Percentiles rank a stretch among this genome's conserved stretches.
Evolutionary conservation across 1,140 invertebrate genomes (phyloP).

Genomic region (Lepidurus apus): DNA sequence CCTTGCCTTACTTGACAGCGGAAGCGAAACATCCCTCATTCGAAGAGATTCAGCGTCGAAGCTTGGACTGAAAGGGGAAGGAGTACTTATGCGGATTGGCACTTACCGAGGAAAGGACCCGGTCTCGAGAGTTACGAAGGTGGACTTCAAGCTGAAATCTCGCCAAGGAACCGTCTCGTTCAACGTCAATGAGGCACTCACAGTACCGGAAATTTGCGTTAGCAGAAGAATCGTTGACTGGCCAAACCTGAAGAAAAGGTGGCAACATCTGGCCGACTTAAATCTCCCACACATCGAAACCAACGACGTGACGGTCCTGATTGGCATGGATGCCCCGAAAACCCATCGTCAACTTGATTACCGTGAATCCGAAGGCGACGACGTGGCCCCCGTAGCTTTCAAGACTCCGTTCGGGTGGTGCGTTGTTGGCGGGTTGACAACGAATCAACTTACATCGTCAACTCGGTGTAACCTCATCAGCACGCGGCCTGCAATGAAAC

Average conservation of each 20-base stretch:
- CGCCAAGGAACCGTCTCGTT: not conserved
- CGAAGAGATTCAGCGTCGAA: not conserved
- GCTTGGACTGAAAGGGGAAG: constrained; percentile 8
- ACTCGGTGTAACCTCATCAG: not conserved
- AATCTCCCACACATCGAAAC: not conserved
- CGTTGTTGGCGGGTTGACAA: not conserved
- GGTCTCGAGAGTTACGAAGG: not conserved
- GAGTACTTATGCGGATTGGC: not conserved
- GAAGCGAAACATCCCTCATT: constrained; percentile 12
- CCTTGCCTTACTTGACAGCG: constrained; percentile 4
- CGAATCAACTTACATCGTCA: not conserved
- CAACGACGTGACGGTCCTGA: not conserved
- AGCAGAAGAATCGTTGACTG: not conserved
- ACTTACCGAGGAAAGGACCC: constrained; percentile 26
- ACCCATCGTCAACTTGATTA: not conserved
- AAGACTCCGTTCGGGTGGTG: constrained; percentile 29
- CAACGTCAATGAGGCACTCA: not conserved
- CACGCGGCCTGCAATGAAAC: not conserved
- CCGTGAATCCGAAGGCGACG: not conserved
- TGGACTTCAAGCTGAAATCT: not conserved
- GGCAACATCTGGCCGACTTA: not conserved
- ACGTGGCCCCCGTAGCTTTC: not conserved
- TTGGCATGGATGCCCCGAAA: not conserved
- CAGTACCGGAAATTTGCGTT: not conserved
- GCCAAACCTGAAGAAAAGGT: not conserved